phyloP scores from a whole-genome alignment of 2,888 invertebrate genomes.

The Pyrrhia umbra region DNA sequence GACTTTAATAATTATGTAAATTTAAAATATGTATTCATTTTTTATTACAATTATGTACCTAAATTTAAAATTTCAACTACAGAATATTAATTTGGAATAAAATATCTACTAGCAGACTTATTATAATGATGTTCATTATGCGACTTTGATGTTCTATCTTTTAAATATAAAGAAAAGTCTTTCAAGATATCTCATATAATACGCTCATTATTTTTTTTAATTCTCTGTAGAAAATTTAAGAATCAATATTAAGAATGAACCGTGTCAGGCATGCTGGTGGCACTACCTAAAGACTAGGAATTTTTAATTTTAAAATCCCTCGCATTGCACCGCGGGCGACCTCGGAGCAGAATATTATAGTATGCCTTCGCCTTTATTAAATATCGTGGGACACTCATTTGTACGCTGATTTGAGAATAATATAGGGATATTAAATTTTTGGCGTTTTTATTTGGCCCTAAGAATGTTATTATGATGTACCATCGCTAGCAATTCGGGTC shows the following conservation, averaged over 20 bases:
- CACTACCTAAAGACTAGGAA: slow-evolving; percentile 47
- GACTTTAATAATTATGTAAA: too few relatives aligned
- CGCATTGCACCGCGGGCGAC: slow-evolving; percentile 45
- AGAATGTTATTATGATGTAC: not conserved
- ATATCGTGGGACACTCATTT: slow-evolving; percentile 35
- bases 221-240: slow-evolving; percentile 10
- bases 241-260: slow-evolving; percentile 27
- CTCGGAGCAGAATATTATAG: slow-evolving; percentile 45
- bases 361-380: slow-evolving; percentile 51
- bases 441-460: not conserved
- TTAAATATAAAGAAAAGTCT: not conserved
- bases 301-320: slow-evolving; percentile 68
- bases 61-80: too few relatives aligned
- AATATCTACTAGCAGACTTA: not conserved
- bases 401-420: slow-evolving; percentile 21
- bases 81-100: too few relatives aligned
- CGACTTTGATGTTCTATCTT: not conserved
- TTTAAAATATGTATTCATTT: too few relatives aligned
- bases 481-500: not conserved
- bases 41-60: too few relatives aligned
- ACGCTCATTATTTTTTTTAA: not conserved
- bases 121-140: not conserved
- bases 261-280: slow-evolving; percentile 26
- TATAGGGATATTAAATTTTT: slow-evolving; percentile 25
- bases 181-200: too few relatives aligned